Percentiles rank a stretch among this genome's conserved stretches.
Evolutionary conservation across 2,888 invertebrate genomes (phyloP).

Genomic region (Gortyna flavago): DNA sequence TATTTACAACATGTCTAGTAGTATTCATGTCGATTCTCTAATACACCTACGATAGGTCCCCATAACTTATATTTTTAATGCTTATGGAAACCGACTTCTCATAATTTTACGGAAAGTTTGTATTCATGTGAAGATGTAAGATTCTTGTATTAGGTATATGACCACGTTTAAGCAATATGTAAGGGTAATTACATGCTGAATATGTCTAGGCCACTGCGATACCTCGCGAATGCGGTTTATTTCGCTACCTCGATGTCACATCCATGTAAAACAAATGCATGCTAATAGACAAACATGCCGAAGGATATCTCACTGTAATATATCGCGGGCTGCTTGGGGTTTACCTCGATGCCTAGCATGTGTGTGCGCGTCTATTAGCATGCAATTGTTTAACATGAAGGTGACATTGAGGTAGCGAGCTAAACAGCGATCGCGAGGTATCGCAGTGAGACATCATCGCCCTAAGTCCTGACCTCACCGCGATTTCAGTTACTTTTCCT

Average conservation of each 20-base stretch:
- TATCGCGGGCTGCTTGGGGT: too few species aligned
- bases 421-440: neutral
- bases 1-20: conserved; percentile 27
- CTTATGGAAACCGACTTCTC: neutral
- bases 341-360: too few species aligned
- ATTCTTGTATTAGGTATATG: neutral
- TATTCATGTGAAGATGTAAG: neutral
- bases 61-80: neutral
- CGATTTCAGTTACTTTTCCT: neutral
- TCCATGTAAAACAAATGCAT: neutral
- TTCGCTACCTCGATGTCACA: neutral
- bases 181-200: neutral
- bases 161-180: neutral
- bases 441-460: neutral
- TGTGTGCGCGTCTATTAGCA: too few species aligned
- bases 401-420: too few species aligned
- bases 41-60: neutral
- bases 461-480: neutral
- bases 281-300: too few species aligned
- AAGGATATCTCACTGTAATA: too few species aligned
- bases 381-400: neutral
- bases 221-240: neutral
- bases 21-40: conserved; percentile 44
- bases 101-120: neutral
- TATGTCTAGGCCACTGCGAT: neutral